Conservation (phyloP, 2,797 vertebrate genomes). For the Phrynocephalus vlangalii region DNA sequence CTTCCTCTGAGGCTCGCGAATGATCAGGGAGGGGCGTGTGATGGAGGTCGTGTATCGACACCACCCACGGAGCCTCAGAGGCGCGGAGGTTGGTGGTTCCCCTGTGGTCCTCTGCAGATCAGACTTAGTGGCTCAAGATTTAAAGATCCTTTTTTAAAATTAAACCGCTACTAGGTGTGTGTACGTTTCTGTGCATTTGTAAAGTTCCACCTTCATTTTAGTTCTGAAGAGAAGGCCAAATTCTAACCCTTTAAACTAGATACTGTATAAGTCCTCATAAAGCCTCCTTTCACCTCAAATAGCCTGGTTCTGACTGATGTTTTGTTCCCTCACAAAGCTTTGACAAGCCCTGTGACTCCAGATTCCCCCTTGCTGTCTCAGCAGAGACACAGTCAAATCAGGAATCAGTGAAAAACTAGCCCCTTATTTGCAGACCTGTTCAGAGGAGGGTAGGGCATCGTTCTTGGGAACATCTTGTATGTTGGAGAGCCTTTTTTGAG, state of each 20-base stretch:
- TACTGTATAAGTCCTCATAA: background rate
- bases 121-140: background rate
- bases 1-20: background rate
- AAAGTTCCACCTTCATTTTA: background rate
- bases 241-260: background rate
- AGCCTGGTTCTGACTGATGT: background rate
- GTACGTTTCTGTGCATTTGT: too few species aligned
- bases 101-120: background rate
- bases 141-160: background rate
- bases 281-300: background rate
- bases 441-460: background rate
- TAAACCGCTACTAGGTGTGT: background rate
- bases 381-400: slow-evolving; percentile 3
- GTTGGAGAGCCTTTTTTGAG: background rate
- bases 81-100: background rate
- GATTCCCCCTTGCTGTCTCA: slow-evolving; percentile 4
- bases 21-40: too few species aligned
- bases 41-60: background rate
- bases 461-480: background rate
- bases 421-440: slow-evolving; percentile 19
- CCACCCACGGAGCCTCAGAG: background rate
- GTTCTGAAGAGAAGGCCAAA: background rate
- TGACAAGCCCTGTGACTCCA: background rate
- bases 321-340: background rate
- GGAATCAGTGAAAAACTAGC: slow-evolving; percentile 5